phyloP scores from a whole-genome alignment of 1,140 invertebrate species.

The Cephus cinctus region DNA sequence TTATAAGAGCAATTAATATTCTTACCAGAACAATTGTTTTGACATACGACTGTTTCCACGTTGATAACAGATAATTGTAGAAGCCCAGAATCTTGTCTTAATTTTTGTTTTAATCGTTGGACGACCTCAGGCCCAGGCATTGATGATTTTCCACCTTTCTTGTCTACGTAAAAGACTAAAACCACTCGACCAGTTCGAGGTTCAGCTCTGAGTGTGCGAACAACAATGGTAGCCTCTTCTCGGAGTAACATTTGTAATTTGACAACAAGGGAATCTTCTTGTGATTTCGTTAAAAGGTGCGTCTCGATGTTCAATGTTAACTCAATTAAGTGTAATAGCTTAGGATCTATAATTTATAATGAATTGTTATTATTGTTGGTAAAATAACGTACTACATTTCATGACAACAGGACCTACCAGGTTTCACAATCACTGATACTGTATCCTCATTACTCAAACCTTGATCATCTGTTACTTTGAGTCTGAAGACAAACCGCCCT shows the following conservation, averaged over 20 bases:
- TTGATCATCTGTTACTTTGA: conserved; percentile 88
- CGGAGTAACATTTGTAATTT: conserved; percentile 75
- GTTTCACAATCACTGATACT: conserved; percentile 82
- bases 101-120: conserved; percentile 63
- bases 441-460: conserved; percentile 78
- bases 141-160: conserved; percentile 51
- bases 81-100: conserved; percentile 70
- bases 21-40: conserved; percentile 86
- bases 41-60: conserved; percentile 81
- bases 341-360: conserved; percentile 59
- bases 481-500: conserved; percentile 84
- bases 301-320: conserved; percentile 74
- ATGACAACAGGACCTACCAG: conserved; percentile 50
- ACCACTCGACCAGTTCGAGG: conserved; percentile 59
- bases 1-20: conserved; percentile 9
- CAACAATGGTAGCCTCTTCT: conserved; percentile 65
- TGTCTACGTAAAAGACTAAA: conserved; percentile 63
- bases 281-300: conserved; percentile 70
- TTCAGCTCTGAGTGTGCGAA: conserved; percentile 64
- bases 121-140: conserved; percentile 63
- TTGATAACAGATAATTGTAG: conserved; percentile 72
- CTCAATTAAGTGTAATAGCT: conserved; percentile 76
- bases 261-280: conserved; percentile 72
- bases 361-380: conserved; percentile 12
- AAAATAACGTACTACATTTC: background rate